Base-by-base conservation (phyloP, 2,113 vertebrate species). In the Abramis brama region DNA sequence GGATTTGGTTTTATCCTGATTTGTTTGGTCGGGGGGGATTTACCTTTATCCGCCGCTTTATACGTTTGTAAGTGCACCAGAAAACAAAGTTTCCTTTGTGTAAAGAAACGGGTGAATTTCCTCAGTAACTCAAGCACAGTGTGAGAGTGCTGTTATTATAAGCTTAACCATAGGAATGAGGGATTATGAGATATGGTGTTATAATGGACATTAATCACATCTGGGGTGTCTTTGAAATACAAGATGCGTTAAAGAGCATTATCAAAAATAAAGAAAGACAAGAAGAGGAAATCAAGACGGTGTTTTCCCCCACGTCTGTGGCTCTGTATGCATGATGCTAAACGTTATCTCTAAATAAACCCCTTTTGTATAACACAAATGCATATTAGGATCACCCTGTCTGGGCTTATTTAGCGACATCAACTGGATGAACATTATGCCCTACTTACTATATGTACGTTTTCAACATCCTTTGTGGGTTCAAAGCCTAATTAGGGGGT, bases 181-280 rank as follows among this genome's bases (percentile, higher is more conserved):
- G 83, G 21, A 85, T 59, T 87, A 89, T 92, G 89, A 87, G 75
- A 92, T 90, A 91, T 78, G 88, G 89, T 90, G 89, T 90, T 89
- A 59, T 62, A 80, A 91, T 79, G 91, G 87, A 89, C 91, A 90
- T 91, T 91, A 88, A 91, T 90, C 89, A 85, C 88, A 89, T 91
- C 77, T 64, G 85, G 92, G 79, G 87, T 85, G 85, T 68, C 87
- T 94, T 94, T 94, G 94, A 95, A 95, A 95, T 91, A 50, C 81
- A 91, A 95, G 91, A 92, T 88, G 86, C 91, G 85, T 85, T 77
- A 88, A 90, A 93, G 89, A 93, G 93, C 88, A 89, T 90, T 90
- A 91, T 91, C 79, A 88, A 88, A 87, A 84, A 90, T 68, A 71
- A 68, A 79, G 71, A 89, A 74, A 79, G 73, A 81, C 59, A 74